Conservation (phyloP, 53 echinoderm and acorn worm genomes). For the Luidia sarsii region DNA sequence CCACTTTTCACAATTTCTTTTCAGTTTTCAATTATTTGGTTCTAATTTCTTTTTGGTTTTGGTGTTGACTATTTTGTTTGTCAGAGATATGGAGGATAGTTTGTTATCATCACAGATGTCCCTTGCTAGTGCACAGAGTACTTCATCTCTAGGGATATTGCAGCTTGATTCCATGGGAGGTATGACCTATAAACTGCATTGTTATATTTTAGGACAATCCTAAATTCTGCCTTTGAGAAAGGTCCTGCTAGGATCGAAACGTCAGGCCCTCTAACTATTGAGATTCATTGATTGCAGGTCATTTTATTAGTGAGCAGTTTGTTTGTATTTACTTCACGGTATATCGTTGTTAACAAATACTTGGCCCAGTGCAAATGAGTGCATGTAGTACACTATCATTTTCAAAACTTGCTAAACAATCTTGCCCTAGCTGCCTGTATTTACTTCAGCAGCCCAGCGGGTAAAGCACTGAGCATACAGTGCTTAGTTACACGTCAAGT, state of each 20-base stretch:
- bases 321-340: not conserved
- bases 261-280: not conserved
- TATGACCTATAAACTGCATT: not conserved
- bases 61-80: not conserved
- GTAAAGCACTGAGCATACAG: too few species aligned
- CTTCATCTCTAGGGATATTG: conserved; percentile 83
- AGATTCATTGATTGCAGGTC: not conserved
- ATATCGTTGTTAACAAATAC: too few species aligned
- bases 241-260: too few species aligned
- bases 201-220: not conserved
- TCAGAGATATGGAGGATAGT: conserved; percentile 32
- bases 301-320: not conserved
- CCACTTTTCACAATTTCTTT: too few species aligned
- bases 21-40: too few species aligned
- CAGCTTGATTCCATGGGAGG: conserved; percentile 70
- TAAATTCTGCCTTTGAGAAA: not conserved
- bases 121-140: conserved; percentile 12
- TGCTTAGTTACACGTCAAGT: too few species aligned
- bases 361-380: too few species aligned
- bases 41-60: not conserved
- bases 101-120: conserved; percentile 44
- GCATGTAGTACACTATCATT: too few species aligned
- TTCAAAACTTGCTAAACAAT: too few species aligned
- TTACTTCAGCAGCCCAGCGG: too few species aligned
- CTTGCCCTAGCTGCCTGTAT: too few species aligned